phyloP scores from a whole-genome alignment of 2,797 vertebrate species.

The Macroramphosus scolopax region DNA sequence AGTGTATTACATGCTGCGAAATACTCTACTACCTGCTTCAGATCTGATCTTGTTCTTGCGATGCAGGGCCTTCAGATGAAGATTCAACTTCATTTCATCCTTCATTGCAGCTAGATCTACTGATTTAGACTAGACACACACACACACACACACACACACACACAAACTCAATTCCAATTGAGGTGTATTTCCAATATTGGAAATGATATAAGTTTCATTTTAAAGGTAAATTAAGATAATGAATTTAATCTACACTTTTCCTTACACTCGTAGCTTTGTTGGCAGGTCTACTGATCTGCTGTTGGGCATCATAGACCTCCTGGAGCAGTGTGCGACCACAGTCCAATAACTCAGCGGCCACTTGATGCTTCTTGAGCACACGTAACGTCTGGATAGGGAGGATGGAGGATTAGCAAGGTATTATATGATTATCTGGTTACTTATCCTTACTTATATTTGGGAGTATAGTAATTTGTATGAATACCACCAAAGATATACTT shows the following conservation, averaged over 20 bases:
- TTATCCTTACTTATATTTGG: too few species aligned
- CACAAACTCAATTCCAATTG: too few species aligned
- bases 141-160: constrained; percentile 10
- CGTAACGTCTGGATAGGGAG: constrained; percentile 77
- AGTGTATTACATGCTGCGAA: constrained; percentile 57
- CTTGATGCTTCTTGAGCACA: constrained; percentile 76
- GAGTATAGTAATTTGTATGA: too few species aligned
- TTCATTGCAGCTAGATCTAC: constrained; percentile 8
- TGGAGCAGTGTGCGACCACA: constrained; percentile 82
- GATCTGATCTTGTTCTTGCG: constrained; percentile 72
- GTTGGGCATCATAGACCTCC: constrained; percentile 63
- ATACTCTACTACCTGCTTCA: too few species aligned
- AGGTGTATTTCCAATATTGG: too few species aligned
- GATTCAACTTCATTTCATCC: constrained; percentile 69
- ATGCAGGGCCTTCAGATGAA: constrained; percentile 80
- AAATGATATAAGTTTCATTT: too few species aligned
- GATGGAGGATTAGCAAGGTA: neutral
- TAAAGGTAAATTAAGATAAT: constrained; percentile 8
- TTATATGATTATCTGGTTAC: too few species aligned
- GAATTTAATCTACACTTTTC: neutral
- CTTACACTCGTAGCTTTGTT: constrained; percentile 57
- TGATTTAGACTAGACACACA: constrained; percentile 22
- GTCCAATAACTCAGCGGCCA: constrained; percentile 81
- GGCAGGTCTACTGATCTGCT: constrained; percentile 27
- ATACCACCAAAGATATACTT: neutral